Percentiles rank a stretch among this genome's conserved stretches.
Conservation (phyloP, 2,888 invertebrate species). For the Melangyna quadrimaculata region DNA sequence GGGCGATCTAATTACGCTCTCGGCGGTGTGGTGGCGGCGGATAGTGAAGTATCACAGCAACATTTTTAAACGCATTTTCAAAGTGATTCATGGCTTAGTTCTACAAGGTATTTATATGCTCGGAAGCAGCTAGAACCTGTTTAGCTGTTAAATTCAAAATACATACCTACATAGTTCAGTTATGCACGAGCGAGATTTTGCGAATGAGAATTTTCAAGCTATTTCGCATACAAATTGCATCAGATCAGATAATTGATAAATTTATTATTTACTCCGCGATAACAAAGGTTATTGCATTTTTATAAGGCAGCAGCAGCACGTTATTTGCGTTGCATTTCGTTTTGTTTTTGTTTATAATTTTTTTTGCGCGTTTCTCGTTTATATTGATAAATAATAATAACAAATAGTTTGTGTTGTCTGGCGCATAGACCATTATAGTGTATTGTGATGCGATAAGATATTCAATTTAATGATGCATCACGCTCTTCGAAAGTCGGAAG, state of each 20-base stretch:
- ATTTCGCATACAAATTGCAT: slow-evolving; percentile 57
- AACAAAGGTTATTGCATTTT: slow-evolving; percentile 64
- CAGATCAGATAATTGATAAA: slow-evolving; percentile 43
- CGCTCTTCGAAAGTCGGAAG: not conserved
- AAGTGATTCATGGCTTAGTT: slow-evolving; percentile 25
- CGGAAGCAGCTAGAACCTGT: not conserved
- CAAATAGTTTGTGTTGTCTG: not conserved
- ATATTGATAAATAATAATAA: not conserved
- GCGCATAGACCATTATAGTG: too few species aligned
- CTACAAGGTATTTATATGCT: not conserved
- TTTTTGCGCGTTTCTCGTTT: not conserved
- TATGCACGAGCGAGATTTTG: not conserved
- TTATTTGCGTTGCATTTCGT: not conserved
- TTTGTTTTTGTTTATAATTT: not conserved
- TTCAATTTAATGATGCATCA: slow-evolving; percentile 19
- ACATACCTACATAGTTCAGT: too few species aligned
- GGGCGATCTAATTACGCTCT: slow-evolving; percentile 46
- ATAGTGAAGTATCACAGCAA: not conserved
- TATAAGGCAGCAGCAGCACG: slow-evolving; percentile 19
- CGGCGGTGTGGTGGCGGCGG: too few species aligned
- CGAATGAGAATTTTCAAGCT: slow-evolving; percentile 9
- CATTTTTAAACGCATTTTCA: slow-evolving; percentile 28
- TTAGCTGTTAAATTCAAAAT: not conserved
- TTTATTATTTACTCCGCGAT: slow-evolving; percentile 49
- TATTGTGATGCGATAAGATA: slow-evolving; percentile 8